Evolutionary conservation across 64 coral and sea anemone species (phyloP).

Genomic region (Anthopleura sola): DNA sequence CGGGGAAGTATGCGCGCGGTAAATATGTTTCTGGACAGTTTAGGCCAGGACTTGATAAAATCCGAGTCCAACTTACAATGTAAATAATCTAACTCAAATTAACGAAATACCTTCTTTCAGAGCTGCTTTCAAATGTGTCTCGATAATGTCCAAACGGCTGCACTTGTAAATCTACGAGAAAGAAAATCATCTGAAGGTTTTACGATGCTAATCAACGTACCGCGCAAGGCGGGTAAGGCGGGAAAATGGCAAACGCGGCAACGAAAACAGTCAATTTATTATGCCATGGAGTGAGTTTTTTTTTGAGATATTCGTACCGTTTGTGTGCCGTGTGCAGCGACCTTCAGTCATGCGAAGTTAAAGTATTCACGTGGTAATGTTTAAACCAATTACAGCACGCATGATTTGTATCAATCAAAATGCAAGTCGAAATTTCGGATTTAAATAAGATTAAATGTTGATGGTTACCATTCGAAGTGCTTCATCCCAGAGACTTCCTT

Average conservation of each 20-base stretch:
- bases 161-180: conserved; percentile 80
- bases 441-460: neutral
- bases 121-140: conserved; percentile 86
- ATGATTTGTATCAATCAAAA: too few relatives aligned
- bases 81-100: neutral
- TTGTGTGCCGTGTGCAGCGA: too few relatives aligned
- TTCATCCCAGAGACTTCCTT: conserved; percentile 92
- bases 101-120: conserved; percentile 72
- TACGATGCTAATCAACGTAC: neutral
- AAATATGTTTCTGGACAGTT: too few relatives aligned
- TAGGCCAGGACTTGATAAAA: neutral
- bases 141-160: conserved; percentile 70
- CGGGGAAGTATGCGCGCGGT: too few relatives aligned
- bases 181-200: too few relatives aligned
- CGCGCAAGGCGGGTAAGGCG: neutral
- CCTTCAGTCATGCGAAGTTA: too few relatives aligned
- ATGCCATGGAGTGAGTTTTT: neutral
- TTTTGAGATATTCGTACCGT: too few relatives aligned
- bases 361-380: too few relatives aligned
- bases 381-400: too few relatives aligned
- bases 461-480: conserved; percentile 66
- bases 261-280: too few relatives aligned
- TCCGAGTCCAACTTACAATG: too few relatives aligned
- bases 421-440: neutral
- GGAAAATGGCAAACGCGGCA: too few relatives aligned